Evolutionary conservation across 1,140 invertebrate species (phyloP), one percentile per base, ranked within the genome.

Genomic region (Atopsyche davidsoni): DNA sequence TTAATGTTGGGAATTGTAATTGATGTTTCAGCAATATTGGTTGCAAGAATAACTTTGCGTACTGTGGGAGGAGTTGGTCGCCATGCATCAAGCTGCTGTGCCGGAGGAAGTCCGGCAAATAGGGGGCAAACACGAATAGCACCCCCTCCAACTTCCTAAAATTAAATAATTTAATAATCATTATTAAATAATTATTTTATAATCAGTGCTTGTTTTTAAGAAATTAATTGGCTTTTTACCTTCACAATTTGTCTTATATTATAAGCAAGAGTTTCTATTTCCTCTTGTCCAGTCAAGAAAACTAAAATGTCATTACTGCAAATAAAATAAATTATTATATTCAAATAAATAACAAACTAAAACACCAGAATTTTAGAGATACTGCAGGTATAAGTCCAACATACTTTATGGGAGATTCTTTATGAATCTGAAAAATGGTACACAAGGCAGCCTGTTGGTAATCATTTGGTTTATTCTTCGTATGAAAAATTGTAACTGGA

Each of bases 261-360:
- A 47, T 79, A 72, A 28, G 82, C 86, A 47, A 92, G 80, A 2
- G 85, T 79, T 73, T 98, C 94, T 59, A 99, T 98, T 80, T 99
- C 96, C 68, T 99, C 96, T 75, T 98, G 93, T 2, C 96, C 96
- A 51, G 96, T 98, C 36, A 98, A 73, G 75, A 99, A 99, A n/a
- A 98, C 88, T 24, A 99, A 73, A 63, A 99, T 89, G 66, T 96
- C 92, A 60, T 86, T 77, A 60, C 83, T 88, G 62, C 52, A 73
- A 78, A 60, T 53, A 60, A 58, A 59, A 60, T 25, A 51, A 47
- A 36, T 9, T 17, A 36, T 36, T 9, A 9, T 36, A 13, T 9
- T 36, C 6, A 28, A 28, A 7, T 28, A 7, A 35, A 22, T 34
- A 32, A 46, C 3, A 43, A 43, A 10, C 13, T 41, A 51, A 28